Conservation (phyloP, 2,888 invertebrate genomes). For the Agelastica alni region DNA sequence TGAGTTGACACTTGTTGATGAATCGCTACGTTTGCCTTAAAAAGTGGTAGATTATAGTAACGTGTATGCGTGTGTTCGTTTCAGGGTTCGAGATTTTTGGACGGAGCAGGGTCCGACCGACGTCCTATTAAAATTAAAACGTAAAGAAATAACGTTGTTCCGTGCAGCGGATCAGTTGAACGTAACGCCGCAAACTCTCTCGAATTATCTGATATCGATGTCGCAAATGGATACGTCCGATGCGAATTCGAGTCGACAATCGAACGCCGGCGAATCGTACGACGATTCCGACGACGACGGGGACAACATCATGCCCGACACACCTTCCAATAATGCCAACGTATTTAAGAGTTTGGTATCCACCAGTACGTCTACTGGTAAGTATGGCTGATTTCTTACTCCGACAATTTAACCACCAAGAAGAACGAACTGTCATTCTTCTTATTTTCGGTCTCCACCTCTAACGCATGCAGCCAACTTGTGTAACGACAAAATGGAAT, state of each 20-base stretch:
- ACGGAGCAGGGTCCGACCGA: constrained; percentile 77
- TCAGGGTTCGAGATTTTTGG: constrained; percentile 74
- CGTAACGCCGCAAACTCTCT: constrained; percentile 74
- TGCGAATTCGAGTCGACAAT: constrained; percentile 52
- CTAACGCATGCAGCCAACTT: too few relatives aligned
- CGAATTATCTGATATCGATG: constrained; percentile 69
- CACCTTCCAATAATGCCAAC: constrained; percentile 55
- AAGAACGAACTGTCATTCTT: too few relatives aligned
- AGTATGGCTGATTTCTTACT: constrained; percentile 1
- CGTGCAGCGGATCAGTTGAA: constrained; percentile 76
- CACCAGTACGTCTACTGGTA: constrained; percentile 2
- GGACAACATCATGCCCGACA: constrained; percentile 57
- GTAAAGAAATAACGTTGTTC: constrained; percentile 73
- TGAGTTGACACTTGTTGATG: too few relatives aligned
- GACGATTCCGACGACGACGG: constrained; percentile 57
- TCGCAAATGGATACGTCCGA: constrained; percentile 59
- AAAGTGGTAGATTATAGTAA: too few relatives aligned
- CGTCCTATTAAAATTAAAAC: constrained; percentile 69
- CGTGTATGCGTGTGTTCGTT: too few relatives aligned
- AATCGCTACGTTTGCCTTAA: too few relatives aligned
- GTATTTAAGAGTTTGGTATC: constrained; percentile 43
- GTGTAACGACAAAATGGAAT: too few relatives aligned
- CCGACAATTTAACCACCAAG: too few relatives aligned
- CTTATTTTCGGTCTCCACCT: too few relatives aligned
- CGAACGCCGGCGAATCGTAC: constrained; percentile 54